Percentiles rank a stretch among this genome's conserved stretches.
Evolutionary conservation across 2,113 vertebrate species (phyloP).

Genomic region (Maccullochella peelii): DNA sequence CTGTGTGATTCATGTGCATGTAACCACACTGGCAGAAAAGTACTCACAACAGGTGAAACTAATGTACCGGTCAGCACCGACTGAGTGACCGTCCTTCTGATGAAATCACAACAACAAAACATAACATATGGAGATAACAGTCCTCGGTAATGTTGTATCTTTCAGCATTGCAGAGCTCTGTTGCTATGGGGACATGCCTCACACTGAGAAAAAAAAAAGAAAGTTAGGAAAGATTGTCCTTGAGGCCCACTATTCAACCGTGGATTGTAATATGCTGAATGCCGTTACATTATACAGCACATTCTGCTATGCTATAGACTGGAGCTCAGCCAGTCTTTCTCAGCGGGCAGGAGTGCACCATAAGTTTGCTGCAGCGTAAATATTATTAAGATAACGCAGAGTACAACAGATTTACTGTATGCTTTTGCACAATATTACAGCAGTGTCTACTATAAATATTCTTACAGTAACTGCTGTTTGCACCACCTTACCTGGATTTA

Average conservation of each 20-base stretch:
- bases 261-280: constrained; percentile 59
- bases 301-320: constrained; percentile 30
- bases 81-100: constrained; percentile 9
- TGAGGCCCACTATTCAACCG: constrained; percentile 65
- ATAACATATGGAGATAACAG: constrained; percentile 39
- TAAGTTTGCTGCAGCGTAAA: constrained; percentile 47
- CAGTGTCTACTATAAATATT: neutral
- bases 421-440: constrained; percentile 19
- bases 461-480: neutral
- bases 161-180: constrained; percentile 62
- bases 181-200: constrained; percentile 77
- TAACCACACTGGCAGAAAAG: neutral
- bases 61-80: constrained; percentile 18
- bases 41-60: constrained; percentile 19
- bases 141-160: constrained; percentile 54
- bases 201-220: constrained; percentile 42
- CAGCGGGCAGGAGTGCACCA: constrained; percentile 20
- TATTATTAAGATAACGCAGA: constrained; percentile 47
- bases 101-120: constrained; percentile 50
- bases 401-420: constrained; percentile 35
- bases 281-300: constrained; percentile 22
- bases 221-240: constrained; percentile 75
- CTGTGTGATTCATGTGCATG: neutral
- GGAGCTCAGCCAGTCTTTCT: constrained; percentile 20
- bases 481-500: neutral